Conservation (phyloP, 2,113 vertebrate species). For the Sylvia atricapilla region DNA sequence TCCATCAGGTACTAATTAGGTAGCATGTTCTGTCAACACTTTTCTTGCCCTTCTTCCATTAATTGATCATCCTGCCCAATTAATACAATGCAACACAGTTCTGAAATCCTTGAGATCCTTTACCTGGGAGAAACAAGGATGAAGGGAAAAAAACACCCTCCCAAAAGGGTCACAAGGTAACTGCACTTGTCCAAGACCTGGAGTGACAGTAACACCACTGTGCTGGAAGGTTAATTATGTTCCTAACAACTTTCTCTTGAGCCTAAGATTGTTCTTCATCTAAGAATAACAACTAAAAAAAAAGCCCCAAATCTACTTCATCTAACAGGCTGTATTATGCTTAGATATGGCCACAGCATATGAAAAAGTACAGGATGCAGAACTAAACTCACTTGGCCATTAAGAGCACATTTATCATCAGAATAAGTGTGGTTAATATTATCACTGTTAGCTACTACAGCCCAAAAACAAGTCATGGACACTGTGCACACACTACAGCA, state of each 20-base stretch:
- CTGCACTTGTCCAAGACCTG: neutral
- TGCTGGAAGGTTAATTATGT: constrained; percentile 38
- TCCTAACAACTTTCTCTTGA: neutral
- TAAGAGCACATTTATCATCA: neutral
- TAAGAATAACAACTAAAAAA: neutral
- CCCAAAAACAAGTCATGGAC: neutral
- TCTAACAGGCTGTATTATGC: neutral
- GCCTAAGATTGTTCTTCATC: neutral
- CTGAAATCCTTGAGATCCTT: constrained; percentile 55
- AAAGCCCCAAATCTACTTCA: neutral
- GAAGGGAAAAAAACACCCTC: neutral
- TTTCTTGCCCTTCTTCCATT: constrained; percentile 69
- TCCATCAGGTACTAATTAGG: constrained; percentile 77
- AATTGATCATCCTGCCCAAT: constrained; percentile 76
- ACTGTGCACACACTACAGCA: neutral
- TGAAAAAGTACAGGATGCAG: constrained; percentile 12
- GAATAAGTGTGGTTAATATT: neutral
- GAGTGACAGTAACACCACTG: neutral
- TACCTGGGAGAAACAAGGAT: constrained; percentile 23
- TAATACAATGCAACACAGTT: constrained; percentile 64
- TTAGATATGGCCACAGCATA: neutral
- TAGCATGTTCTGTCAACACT: constrained; percentile 73
- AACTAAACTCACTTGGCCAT: neutral
- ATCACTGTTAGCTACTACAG: neutral
- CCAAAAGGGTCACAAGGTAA: constrained; percentile 25